Evolutionary conservation across 2,888 invertebrate genomes (phyloP).

Genomic region (Neuroscelio doddi): DNA sequence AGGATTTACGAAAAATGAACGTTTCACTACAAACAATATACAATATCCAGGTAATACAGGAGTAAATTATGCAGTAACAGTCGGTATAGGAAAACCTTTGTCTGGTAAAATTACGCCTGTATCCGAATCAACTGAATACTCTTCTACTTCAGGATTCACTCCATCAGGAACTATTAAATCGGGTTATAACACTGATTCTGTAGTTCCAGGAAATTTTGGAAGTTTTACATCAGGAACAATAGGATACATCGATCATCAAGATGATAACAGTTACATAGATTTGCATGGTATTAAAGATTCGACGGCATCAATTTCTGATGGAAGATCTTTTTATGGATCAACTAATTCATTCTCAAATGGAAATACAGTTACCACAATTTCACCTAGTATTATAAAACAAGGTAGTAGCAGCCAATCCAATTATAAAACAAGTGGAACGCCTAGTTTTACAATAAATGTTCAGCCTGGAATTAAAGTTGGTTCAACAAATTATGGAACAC

Average conservation of each 20-base stretch:
- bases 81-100: constrained; percentile 22
- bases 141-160: constrained; percentile 11
- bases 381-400: background rate
- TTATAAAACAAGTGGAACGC: constrained; percentile 8
- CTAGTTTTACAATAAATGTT: constrained; percentile 17
- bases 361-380: constrained; percentile 9
- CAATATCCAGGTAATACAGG: constrained; percentile 16
- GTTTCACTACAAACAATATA: constrained; percentile 21
- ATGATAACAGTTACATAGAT: background rate
- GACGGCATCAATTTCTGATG: background rate
- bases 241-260: no score
- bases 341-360: constrained; percentile 11
- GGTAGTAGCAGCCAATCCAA: constrained; percentile 13
- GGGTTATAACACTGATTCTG: no score
- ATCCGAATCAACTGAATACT: background rate
- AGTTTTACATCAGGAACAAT: background rate
- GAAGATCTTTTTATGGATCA: constrained; percentile 6
- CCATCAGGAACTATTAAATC: constrained; percentile 12
- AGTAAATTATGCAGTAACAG: constrained; percentile 42
- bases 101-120: background rate
- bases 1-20: constrained; percentile 24
- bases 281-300: background rate
- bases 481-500: background rate
- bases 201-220: no score
- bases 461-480: constrained; percentile 11